Conservation (phyloP, 1,140 invertebrate genomes). For the Sycophaga agraensis region DNA sequence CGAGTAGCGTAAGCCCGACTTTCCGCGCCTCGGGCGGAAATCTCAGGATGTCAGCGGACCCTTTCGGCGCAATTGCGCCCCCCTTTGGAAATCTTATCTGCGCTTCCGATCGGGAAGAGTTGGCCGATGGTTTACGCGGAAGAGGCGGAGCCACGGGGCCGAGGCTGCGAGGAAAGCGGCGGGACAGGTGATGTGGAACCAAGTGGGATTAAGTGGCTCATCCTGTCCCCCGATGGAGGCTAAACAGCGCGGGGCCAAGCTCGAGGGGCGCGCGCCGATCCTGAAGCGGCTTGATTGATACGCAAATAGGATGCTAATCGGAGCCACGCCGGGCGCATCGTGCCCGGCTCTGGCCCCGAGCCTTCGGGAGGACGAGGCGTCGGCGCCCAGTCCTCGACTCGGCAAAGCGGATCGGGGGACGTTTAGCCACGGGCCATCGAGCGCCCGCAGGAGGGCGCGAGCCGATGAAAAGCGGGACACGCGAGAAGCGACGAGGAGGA, state of each 20-base stretch:
- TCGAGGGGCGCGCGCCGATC: not conserved
- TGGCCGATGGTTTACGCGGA: slow-evolving; percentile 9
- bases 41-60: no score
- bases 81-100: slow-evolving; percentile 43
- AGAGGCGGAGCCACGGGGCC: not conserved
- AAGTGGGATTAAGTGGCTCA: slow-evolving; percentile 27
- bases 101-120: slow-evolving; percentile 36
- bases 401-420: no score
- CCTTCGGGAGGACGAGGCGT: no score
- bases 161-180: slow-evolving; percentile 9
- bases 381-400: no score
- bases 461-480: not conserved
- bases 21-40: no score
- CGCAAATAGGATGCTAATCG: not conserved
- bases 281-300: no score
- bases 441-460: not conserved
- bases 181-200: slow-evolving; percentile 25
- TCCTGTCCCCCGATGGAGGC: slow-evolving; percentile 6
- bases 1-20: no score
- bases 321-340: no score
- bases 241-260: not conserved
- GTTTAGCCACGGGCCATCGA: no score
- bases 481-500: not conserved
- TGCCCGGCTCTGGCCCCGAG: no score
- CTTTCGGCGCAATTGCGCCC: not conserved